Conservation (phyloP, 92 coral and sea anemone species). For the Galaxea fascicularis region DNA sequence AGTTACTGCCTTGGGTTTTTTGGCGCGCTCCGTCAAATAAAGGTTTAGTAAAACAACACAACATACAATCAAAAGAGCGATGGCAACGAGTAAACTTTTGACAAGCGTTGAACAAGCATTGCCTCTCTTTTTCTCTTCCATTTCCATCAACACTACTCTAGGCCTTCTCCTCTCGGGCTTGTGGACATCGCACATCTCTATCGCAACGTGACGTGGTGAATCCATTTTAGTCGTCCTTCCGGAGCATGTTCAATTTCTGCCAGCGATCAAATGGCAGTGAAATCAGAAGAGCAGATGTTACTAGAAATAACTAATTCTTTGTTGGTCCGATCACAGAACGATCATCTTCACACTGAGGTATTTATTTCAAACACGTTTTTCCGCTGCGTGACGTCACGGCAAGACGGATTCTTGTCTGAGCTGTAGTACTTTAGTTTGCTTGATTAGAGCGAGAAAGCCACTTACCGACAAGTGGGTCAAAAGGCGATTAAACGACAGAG, state of each 20-base stretch:
- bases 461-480: neutral
- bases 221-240: neutral
- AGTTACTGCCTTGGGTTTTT: constrained; percentile 6
- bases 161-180: neutral
- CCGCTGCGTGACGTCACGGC: constrained; percentile 18
- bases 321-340: constrained; percentile 10
- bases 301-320: neutral
- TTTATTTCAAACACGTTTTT: neutral
- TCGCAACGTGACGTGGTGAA: neutral
- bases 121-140: neutral
- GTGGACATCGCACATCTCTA: neutral
- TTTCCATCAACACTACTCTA: neutral
- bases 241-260: neutral
- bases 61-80: constrained; percentile 66
- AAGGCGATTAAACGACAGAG: neutral
- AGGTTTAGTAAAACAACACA: constrained; percentile 71
- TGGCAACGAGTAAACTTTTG: constrained; percentile 54
- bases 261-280: too few species aligned
- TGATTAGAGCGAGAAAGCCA: neutral
- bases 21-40: constrained; percentile 64
- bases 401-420: neutral
- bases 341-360: neutral
- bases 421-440: neutral
- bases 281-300: neutral
- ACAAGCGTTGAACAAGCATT: constrained; percentile 42